A percentile compares a stretch with the other conserved stretches of the same genome.
phyloP scores from a whole-genome alignment of 2,113 vertebrate genomes.

The Myiozetetes cayanensis region DNA sequence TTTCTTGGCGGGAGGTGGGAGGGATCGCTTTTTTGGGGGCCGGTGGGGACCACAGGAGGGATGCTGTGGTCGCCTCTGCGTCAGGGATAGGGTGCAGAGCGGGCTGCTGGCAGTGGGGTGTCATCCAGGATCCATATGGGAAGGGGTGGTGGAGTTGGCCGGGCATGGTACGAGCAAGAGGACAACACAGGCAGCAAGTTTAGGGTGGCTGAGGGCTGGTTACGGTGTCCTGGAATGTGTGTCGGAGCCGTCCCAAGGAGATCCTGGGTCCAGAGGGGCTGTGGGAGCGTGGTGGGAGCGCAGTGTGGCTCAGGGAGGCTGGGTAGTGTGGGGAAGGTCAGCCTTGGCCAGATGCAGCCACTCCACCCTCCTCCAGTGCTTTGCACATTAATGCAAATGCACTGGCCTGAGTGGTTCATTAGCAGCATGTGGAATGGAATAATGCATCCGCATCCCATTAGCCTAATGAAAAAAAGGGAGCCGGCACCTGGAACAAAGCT shows the following conservation, averaged over 20 bases:
- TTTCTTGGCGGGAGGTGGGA: background rate
- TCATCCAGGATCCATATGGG: accelerated
- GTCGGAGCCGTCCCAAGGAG: background rate
- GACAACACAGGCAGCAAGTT: background rate
- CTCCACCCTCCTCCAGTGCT: slow-evolving; percentile 58
- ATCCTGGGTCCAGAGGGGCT: background rate
- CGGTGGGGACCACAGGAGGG: background rate
- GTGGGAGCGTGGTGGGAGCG: background rate
- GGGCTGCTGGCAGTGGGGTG: background rate
- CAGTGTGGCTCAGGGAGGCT: background rate
- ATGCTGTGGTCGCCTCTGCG: background rate
- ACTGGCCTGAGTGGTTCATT: slow-evolving; percentile 74
- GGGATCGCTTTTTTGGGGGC: accelerated
- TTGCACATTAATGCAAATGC: slow-evolving; percentile 72
- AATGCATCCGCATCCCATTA: slow-evolving; percentile 75
- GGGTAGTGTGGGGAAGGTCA: slow-evolving; percentile 14
- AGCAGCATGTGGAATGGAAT: slow-evolving; percentile 71
- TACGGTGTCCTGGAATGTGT: slow-evolving; percentile 26
- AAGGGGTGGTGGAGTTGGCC: background rate
- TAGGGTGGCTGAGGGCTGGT: background rate
- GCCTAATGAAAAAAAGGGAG: slow-evolving; percentile 73
- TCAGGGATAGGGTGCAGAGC: accelerated
- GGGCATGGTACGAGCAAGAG: accelerated
- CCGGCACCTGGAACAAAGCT: slow-evolving; percentile 73
- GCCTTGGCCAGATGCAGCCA: slow-evolving; percentile 57